Base-by-base conservation (phyloP, 1,140 invertebrate genomes). In the Chrysoperla carnea region DNA sequence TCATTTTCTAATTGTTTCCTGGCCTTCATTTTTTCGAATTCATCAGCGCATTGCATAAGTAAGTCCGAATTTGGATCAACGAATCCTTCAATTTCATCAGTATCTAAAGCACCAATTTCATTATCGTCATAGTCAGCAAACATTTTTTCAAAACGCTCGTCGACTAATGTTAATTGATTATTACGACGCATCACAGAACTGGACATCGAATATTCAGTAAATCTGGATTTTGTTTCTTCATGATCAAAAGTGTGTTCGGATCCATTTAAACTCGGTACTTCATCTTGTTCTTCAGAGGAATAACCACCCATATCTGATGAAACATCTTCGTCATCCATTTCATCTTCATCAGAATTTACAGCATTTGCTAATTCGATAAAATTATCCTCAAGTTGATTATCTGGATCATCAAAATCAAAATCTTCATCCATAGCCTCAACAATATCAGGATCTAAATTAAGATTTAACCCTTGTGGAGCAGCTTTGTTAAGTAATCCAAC, bases 151-250 rank as follows among this genome's bases (percentile, higher is more conserved):
- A 97, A 96, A 54, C 78, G 72, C 54, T 91, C 79, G 70, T 97
- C 93, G 0, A 97, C 59, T 27, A 89, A 56, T 0, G 76, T 72
- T 0, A 95, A 64, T 39, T 85, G 79, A 42, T 89, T 73, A 63
- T 91, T 94, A 48, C 92, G 72, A 43, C 71, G 69, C 4, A 96
- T 85, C 0, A 93, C 81, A 52, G 88, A 92, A 37, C 87, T 93
- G 0, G 82, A 83, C 78, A 96, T 86, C 1, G 91, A 95, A 61
- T 94, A 96, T 52, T 88, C 78, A 0, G 91, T 94, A 60, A 95
- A 95, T 12, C 79, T 63, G 0, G 89, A 87, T 58, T 84, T 89
- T 1, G 81, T 83, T 58, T 92, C 84, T 53, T 84, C 79, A 43
- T 81, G 72, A 33, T 68, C 69, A 43, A 74, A 73, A 4, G 55